Evolutionary conservation across 2,113 vertebrate species (phyloP), one percentile per base, ranked within the genome.

Genomic region (Cricetomys ansorgei): DNA sequence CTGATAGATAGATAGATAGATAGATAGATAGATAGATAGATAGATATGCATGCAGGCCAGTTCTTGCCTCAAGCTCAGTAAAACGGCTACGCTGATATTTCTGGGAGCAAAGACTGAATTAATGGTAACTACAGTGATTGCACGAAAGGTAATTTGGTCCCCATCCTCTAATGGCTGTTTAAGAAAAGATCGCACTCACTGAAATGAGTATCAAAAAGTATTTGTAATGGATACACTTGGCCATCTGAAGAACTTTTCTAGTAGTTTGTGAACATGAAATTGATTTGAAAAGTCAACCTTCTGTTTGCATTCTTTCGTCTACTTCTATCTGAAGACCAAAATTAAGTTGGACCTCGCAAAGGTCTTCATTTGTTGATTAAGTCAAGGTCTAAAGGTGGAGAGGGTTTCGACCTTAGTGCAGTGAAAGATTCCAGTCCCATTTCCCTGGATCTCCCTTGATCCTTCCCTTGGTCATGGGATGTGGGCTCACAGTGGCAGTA

Each of bases 211-310:
- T 83, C 17, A 59, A 92, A 96, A 96, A 76, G 40, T 84, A 75
- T 2, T 85, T 48, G 8, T 73, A 89, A 75, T 83, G 29, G 25
- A 64, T 87, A 70, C 50, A 25, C 77, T 40, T 96, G 31, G 43
- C 29, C 17, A 83, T 69, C 76, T 73, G 55, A 50, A 95, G 31
- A 93, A 95, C 10, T 87, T 92, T 76, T 27, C 43, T 67, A 16
- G 57, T 75, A 25, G 67, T 37, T 88, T 87, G 25, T 93, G 79
- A 94, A 94, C 70, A 69, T 34, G 5, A 92, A 97, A 70, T 84
- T 40, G 50, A 91, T 77, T 81, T 76, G 19, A 75, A n/a, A 95
- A 96, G 50, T 62, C 72, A 77, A 86, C 17, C 15, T 92, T 95
- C 55, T 91, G 3, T 65, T 91, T 84, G 12, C 75, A 87, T 88